Evolutionary conservation across 2,113 vertebrate species (phyloP), one percentile per base, ranked within the genome.

Genomic region (Coracopsis vasa): DNA sequence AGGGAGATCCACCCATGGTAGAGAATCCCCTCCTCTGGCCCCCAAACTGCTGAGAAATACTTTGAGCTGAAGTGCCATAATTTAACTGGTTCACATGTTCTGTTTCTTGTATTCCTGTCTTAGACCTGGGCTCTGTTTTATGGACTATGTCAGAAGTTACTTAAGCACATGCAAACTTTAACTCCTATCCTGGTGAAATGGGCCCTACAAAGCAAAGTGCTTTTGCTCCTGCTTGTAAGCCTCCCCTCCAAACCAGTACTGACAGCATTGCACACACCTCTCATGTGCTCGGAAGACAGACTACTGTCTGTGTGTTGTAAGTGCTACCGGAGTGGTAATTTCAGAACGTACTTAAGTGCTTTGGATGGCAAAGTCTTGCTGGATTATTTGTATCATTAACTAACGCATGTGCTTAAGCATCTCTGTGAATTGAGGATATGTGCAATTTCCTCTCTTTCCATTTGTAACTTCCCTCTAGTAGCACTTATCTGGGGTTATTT

Each of bases 181-280:
- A 2, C 27, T 80, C 27, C 15, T 13, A 2, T 41, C 58, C 84
- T 70, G 19, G 20, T 72, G 42, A 37, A 66, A 48, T 8, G 24
- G 7, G n/a, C 16, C 17, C 21, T 82, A 20, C 1, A 4, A 25
- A 47, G 33, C 13, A 61, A 35, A 42, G 33, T 6, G 18, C 12
- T 69, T 86, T 47, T 87, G 17, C 21, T 84, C 44, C 33, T 9
- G 2, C 19, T 77, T 67, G 21, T 11, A 15, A 4, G 62, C 10
- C 16, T 35, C 74, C 8, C 25, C 51, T 21, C 66, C 8, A n/a
- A n/a, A n/a, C 66, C 35, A 13, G 16, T 7, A 1, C 56, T 75
- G 35, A 23, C 0, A 6, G 35, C 44, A 41, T 10, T 44, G 50
- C 39, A 35, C 13, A 2, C 28, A 8, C 1, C 1, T 33, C 8